Conservation (phyloP, 2,797 vertebrate genomes). For the Clamator glandarius region DNA sequence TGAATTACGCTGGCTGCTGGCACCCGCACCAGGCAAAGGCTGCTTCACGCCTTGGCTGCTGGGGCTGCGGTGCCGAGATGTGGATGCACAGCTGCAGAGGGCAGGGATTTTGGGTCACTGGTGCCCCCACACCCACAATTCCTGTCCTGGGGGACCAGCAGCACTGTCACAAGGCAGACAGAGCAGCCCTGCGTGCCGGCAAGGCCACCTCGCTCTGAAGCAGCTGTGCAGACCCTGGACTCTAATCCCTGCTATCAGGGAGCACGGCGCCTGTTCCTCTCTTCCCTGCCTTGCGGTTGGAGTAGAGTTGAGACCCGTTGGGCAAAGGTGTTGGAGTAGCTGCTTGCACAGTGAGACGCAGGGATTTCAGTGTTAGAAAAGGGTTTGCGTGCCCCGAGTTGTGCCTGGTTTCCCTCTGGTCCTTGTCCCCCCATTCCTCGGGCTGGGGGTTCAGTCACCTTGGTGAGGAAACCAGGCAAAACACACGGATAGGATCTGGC, state of each 20-base stretch:
- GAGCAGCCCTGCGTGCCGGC: accelerated
- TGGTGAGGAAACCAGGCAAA: accelerated
- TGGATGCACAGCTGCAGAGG: not conserved
- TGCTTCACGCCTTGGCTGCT: not conserved
- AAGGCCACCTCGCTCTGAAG: not conserved
- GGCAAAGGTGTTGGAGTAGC: not conserved
- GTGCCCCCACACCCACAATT: not conserved
- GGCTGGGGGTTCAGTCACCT: not conserved
- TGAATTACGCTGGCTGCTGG: accelerated
- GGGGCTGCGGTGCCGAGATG: not conserved
- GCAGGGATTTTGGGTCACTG: accelerated
- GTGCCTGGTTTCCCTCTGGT: too few species aligned
- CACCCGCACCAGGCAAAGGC: accelerated
- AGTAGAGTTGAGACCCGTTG: accelerated
- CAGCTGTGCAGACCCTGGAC: not conserved
- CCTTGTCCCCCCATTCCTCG: not conserved
- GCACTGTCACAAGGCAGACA: accelerated
- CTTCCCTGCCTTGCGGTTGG: not conserved
- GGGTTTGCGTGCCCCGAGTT: accelerated
- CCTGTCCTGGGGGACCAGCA: not conserved
- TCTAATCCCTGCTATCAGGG: not conserved
- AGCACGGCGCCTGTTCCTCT: accelerated
- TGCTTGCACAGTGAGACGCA: accelerated
- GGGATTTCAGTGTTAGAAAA: not conserved
- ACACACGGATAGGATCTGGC: not conserved